phyloP scores from a whole-genome alignment of 2,113 vertebrate genomes.

The Gymnogyps californianus region DNA sequence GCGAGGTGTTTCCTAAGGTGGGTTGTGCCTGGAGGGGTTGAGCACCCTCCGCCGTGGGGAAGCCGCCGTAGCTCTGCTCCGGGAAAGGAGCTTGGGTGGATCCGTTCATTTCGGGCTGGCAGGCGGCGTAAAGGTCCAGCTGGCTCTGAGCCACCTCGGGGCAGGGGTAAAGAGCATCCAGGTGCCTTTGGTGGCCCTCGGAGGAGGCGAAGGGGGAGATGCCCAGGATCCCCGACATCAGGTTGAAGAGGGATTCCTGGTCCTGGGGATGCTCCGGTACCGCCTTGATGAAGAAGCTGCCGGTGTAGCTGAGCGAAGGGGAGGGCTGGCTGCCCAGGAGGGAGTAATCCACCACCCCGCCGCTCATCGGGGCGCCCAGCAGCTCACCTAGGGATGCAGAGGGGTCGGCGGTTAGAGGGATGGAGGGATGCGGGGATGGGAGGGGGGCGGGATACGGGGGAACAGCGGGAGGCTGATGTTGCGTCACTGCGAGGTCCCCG shows the following conservation, averaged over 20 bases:
- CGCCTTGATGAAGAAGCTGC: conserved; percentile 96
- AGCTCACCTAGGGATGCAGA: conserved; percentile 76
- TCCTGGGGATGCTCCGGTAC: conserved; percentile 90
- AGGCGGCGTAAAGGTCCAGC: conserved; percentile 71
- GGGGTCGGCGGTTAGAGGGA: not conserved
- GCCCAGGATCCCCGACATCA: conserved; percentile 96
- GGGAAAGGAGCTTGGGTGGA: conserved; percentile 61
- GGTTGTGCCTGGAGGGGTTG: conserved; percentile 73
- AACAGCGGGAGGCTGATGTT: not conserved
- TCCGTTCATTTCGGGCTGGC: conserved; percentile 76
- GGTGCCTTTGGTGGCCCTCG: conserved; percentile 76
- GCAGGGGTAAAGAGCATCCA: conserved; percentile 72
- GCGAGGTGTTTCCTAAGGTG: conserved; percentile 65
- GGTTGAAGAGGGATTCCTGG: conserved; percentile 93
- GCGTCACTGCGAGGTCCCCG: not conserved
- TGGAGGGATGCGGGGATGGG: not conserved
- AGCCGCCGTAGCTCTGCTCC: conserved; percentile 75
- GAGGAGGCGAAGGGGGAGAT: conserved; percentile 86
- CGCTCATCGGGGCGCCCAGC: conserved; percentile 80
- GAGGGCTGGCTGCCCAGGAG: conserved; percentile 82
- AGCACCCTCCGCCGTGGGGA: conserved; percentile 67
- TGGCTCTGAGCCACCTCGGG: conserved; percentile 67
- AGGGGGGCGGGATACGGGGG: not conserved
- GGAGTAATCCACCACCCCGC: conserved; percentile 81
- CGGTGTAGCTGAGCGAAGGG: conserved; percentile 91